A percentile compares a stretch with the other conserved stretches of the same genome.
Evolutionary conservation across 2,113 vertebrate species (phyloP).

Genomic region (Collichthys lucidus): DNA sequence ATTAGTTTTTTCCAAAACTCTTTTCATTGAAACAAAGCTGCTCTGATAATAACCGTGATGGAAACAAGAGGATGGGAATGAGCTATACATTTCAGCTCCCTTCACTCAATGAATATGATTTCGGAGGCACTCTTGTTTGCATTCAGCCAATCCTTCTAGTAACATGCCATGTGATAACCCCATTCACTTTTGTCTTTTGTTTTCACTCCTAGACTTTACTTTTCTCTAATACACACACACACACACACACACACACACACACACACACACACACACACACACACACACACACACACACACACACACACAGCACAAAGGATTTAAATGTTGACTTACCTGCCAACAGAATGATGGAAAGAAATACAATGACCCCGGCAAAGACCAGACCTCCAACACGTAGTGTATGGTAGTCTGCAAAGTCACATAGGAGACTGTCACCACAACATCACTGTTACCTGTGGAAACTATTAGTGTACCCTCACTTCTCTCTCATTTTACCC

Average conservation of each 20-base stretch:
- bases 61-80: background rate
- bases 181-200: constrained; percentile 5
- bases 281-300: constrained; percentile 8
- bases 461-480: background rate
- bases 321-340: constrained; percentile 72
- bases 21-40: constrained; percentile 13
- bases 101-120: background rate
- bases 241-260: constrained; percentile 13
- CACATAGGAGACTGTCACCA: constrained; percentile 35
- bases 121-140: background rate
- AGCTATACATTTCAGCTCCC: background rate
- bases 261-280: background rate
- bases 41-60: background rate
- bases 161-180: too few species aligned
- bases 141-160: background rate
- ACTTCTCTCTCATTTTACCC: background rate
- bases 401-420: constrained; percentile 81
- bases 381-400: constrained; percentile 80
- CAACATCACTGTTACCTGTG: background rate
- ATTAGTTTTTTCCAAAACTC: constrained; percentile 2
- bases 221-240: background rate
- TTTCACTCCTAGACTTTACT: background rate
- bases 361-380: constrained; percentile 77
- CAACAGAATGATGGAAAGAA: constrained; percentile 81
- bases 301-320: constrained; percentile 13